Percentiles rank a stretch among this genome's conserved stretches.
phyloP scores from a whole-genome alignment of 2,113 vertebrate species.

The Ramphastos sulfuratus region DNA sequence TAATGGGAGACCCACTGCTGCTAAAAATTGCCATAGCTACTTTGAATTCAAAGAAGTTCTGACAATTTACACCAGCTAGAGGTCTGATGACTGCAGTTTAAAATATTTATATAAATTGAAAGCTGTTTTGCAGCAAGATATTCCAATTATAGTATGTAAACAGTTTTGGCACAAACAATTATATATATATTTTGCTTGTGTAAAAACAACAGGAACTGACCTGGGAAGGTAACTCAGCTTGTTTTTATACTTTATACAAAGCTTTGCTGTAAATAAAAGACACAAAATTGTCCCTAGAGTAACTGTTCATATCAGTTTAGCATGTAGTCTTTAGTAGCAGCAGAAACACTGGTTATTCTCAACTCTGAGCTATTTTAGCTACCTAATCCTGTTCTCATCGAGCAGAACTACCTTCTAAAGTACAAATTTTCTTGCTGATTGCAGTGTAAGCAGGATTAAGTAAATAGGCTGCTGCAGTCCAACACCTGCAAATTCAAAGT shows the following conservation, averaged over 20 bases:
- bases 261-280: conserved; percentile 14
- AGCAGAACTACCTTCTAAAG: background rate
- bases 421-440: background rate
- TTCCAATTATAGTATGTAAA: conserved; percentile 41
- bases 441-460: background rate
- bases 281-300: background rate
- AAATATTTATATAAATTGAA: conserved; percentile 55
- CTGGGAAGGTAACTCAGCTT: background rate
- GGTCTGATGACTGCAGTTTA: conserved; percentile 17
- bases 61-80: conserved; percentile 32
- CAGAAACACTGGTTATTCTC: background rate
- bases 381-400: background rate
- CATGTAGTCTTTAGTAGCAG: background rate
- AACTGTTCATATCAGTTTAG: background rate
- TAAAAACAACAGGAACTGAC: conserved; percentile 37
- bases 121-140: conserved; percentile 21
- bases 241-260: background rate
- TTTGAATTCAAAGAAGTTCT: conserved; percentile 51
- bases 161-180: background rate
- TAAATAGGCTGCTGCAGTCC: background rate
- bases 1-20: conserved; percentile 56
- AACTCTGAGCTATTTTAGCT: background rate
- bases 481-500: background rate
- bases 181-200: conserved; percentile 13
- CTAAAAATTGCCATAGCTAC: conserved; percentile 29